phyloP scores from a whole-genome alignment of 2,113 vertebrate genomes.

The Spilogale gracilis region DNA sequence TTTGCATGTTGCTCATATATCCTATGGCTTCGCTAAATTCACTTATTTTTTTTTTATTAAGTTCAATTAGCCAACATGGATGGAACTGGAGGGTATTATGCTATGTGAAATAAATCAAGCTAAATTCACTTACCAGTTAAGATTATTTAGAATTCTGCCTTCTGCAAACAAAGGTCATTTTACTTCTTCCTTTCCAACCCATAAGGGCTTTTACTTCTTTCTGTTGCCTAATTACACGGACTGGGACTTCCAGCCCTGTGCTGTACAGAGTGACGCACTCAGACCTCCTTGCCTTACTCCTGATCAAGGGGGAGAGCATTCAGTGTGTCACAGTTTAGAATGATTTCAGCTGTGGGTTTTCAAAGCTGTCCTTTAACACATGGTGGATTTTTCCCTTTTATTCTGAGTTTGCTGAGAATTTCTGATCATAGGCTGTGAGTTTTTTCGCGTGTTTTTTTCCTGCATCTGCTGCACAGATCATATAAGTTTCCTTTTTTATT shows the following conservation, averaged over 20 bases:
- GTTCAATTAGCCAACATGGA: too few relatives aligned
- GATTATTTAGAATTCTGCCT: neutral
- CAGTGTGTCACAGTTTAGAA: neutral
- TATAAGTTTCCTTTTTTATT: neutral
- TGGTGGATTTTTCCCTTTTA: neutral
- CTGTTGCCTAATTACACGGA: neutral
- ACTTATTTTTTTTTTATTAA: neutral
- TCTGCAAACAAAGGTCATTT: slow-evolving; percentile 29
- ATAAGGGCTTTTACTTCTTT: neutral
- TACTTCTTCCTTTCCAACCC: neutral
- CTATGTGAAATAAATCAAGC: neutral
- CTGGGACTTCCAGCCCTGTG: neutral
- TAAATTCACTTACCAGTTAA: neutral
- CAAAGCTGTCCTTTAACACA: neutral
- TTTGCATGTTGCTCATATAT: neutral
- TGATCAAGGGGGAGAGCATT: neutral
- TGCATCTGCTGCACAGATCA: neutral
- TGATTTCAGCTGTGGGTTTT: neutral
- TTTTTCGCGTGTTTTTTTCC: neutral
- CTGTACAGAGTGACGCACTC: too few relatives aligned
- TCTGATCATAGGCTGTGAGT: slow-evolving; percentile 10
- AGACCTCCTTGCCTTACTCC: neutral
- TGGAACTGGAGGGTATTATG: neutral
- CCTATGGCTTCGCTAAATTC: neutral
- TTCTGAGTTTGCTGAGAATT: neutral